These are phyloP conservation scores for Acanthosepion lycidas DNA, from an alignment of 2,888 invertebrate species.

Conservation along the genomic window DNA sequence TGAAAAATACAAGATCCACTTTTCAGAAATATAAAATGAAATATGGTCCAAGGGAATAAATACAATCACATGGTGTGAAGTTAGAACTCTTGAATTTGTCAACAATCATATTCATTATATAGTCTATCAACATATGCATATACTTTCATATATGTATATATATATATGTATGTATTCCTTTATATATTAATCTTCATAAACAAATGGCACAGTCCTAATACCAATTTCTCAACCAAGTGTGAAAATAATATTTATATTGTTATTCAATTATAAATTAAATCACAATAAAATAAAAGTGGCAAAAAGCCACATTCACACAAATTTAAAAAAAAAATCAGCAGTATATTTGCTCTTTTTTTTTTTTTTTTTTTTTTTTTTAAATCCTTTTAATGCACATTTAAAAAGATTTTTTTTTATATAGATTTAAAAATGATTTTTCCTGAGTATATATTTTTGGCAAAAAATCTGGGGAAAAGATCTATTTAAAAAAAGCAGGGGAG, in stretches of 20 bases:
- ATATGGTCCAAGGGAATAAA: neutral
- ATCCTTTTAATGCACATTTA: neutral
- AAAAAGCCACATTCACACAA: neutral
- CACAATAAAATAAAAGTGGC: neutral
- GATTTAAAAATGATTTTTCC: neutral
- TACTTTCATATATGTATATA: too few relatives aligned
- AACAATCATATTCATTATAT: neutral
- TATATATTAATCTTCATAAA: too few relatives aligned
- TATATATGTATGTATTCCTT: too few relatives aligned
- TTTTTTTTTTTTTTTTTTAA: neutral
- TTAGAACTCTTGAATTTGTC: neutral
- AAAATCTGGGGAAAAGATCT: neutral
- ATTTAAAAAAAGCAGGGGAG: neutral
- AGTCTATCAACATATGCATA: neutral
- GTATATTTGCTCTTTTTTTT: neutral
- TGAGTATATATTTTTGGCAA: slow-evolving; percentile 20
- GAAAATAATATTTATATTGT: neutral
- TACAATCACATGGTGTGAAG: neutral
- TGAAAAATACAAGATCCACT: neutral
- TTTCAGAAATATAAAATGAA: slow-evolving; percentile 2
- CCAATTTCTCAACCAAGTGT: neutral
- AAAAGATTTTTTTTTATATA: neutral
- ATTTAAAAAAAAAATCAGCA: neutral
- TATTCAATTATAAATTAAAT: slow-evolving; percentile 16
- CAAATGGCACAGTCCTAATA: too few relatives aligned